Evolutionary conservation across 2,888 invertebrate genomes (phyloP), one percentile per base, ranked within the genome.

Genomic region (Drosophila tanythrix): DNA sequence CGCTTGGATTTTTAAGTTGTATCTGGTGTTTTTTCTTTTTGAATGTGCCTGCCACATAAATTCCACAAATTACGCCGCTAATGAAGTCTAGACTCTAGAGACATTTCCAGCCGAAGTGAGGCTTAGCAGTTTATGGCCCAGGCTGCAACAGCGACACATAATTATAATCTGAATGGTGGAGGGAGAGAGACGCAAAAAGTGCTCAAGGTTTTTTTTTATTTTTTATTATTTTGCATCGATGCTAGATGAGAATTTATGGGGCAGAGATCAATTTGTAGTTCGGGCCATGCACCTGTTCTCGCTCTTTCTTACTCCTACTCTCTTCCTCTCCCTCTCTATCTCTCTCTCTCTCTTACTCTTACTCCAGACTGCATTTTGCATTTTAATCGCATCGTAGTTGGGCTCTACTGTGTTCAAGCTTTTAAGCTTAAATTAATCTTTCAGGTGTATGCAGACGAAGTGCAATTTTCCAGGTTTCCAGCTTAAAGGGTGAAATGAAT

Each of bases 21-120:
- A n/a, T 38, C 4, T n/a, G 15, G 15, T 46, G 2, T 36, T 13
- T 6, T 36, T 55, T 29, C 5, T 18, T 6, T 73, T 75, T 83
- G 80, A 78, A 84, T 86, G 83, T 74, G 88, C 70, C 85, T 87
- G 85, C 77, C 87, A 87, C 88, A 85, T 87, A 88, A 89, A 86
- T 86, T 87, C 79, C 78, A 82, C 82, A 82, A 87, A 86, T 79
- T 78, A 81, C 88, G 75, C 68, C 40, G 82, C 82, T 89, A 89
- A 87, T 86, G 85, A 84, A 89, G 86, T 86, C 86, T 86, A 86
- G 85, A 70, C 46, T 25, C 25, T 25, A 46, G 46, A 25, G 46
- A 46, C 46, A 46, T 46, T 46, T 46, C 25, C 46, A 46, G 15
- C 8, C 70, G 58, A 75, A 64, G 67, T 38, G 43, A 50, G 57